phyloP scores from a whole-genome alignment of 1,140 invertebrate species.

The Drosophila aff. region DNA sequence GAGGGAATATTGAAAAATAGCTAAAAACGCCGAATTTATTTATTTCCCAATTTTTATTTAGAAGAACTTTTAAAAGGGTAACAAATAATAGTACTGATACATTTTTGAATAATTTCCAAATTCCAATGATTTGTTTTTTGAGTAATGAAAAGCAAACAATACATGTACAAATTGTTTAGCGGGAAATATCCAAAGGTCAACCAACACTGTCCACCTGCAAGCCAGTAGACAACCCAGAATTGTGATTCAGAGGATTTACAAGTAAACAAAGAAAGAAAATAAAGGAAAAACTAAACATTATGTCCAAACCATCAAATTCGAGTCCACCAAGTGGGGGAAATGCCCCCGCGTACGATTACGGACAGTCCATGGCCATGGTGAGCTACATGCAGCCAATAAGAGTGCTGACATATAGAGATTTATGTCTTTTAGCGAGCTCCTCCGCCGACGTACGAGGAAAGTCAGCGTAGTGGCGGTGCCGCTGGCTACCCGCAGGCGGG shows the following conservation, averaged over 20 bases:
- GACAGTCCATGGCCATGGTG: conserved; percentile 58
- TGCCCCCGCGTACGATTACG: conserved; percentile 27
- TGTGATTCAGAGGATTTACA: conserved; percentile 23
- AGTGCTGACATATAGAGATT: too few species aligned
- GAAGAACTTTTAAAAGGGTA: neutral
- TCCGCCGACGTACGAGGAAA: conserved; percentile 78
- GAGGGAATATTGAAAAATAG: neutral
- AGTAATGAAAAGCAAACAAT: neutral
- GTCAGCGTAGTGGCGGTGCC: conserved; percentile 44
- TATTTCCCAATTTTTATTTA: neutral
- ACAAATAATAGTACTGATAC: neutral
- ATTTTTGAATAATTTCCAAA: neutral
- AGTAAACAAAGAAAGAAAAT: conserved; percentile 37
- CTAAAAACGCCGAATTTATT: neutral
- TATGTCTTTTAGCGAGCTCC: conserved; percentile 59
- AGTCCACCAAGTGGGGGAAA: conserved; percentile 4
- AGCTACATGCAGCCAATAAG: neutral
- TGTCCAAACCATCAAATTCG: conserved; percentile 36
- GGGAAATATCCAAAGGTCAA: neutral
- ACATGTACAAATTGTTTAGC: neutral
- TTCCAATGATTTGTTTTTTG: neutral
- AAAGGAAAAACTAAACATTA: conserved; percentile 7
- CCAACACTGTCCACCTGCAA: neutral
- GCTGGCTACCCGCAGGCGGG: conserved; percentile 15
- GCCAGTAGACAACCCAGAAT: conserved; percentile 17